Conservation (phyloP, 1,140 invertebrate genomes). For the Eupeodes corollae region DNA sequence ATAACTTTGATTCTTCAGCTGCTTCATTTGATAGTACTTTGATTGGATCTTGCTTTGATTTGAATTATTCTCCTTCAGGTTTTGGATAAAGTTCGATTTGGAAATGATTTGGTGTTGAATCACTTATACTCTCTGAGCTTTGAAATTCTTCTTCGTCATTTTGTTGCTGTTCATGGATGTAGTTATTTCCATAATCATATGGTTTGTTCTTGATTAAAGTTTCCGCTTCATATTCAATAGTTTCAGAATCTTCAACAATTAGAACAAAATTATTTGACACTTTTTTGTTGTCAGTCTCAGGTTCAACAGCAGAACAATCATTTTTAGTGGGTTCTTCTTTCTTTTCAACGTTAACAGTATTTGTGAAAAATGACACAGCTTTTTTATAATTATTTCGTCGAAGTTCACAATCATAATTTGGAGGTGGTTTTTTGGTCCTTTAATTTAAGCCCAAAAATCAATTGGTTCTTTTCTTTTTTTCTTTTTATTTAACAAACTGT, state of each 20-base stretch:
- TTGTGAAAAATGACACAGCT: slow-evolving; percentile 32
- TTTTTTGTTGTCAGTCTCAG: background rate
- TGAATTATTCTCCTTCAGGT: slow-evolving; percentile 4
- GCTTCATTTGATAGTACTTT: slow-evolving; percentile 22
- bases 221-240: background rate
- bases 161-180: slow-evolving; percentile 6
- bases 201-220: background rate
- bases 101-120: slow-evolving; percentile 16
- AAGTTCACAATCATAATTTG: slow-evolving; percentile 21
- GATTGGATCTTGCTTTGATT: slow-evolving; percentile 17
- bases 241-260: slow-evolving; percentile 14
- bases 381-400: slow-evolving; percentile 30
- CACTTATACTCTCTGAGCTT: slow-evolving; percentile 7
- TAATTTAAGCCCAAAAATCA: slow-evolving; percentile 33
- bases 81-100: slow-evolving; percentile 16
- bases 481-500: too few relatives aligned
- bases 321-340: slow-evolving; percentile 8
- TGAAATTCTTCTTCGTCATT: slow-evolving; percentile 11
- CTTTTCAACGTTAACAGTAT: slow-evolving; percentile 31
- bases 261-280: slow-evolving; percentile 10
- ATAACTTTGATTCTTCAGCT: slow-evolving; percentile 22
- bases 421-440: slow-evolving; percentile 25
- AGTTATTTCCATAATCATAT: background rate
- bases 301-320: background rate
- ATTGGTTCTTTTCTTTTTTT: slow-evolving; percentile 3